A percentile compares a stretch with the other conserved stretches of the same genome.
Conservation (phyloP, 2,888 invertebrate genomes). For the Netelia virgata region DNA sequence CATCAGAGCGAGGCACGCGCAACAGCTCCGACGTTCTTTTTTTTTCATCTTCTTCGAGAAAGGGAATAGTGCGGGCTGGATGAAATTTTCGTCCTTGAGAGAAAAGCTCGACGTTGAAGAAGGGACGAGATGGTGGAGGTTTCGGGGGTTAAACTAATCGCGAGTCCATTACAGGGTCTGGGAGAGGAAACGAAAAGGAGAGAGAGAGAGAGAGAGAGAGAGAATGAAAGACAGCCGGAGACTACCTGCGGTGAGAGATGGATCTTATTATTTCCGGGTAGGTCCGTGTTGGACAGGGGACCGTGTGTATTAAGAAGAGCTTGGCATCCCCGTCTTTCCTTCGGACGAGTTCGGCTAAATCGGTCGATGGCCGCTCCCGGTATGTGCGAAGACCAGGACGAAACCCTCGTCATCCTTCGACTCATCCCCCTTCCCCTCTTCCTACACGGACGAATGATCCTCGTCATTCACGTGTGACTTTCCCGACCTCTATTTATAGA, state of each 20-base stretch:
- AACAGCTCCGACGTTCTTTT: constrained; percentile 17
- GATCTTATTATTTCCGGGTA: constrained; percentile 55
- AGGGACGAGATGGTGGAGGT: constrained; percentile 3
- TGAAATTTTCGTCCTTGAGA: constrained; percentile 36
- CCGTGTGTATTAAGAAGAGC: constrained; percentile 24
- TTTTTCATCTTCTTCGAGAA: constrained; percentile 15
- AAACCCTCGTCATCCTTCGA: constrained; percentile 49
- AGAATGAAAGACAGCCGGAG: not conserved
- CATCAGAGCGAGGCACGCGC: constrained; percentile 46
- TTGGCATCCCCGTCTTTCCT: constrained; percentile 23
- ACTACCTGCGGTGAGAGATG: constrained; percentile 5
- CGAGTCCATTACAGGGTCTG: constrained; percentile 42
- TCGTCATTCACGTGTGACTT: constrained; percentile 38
- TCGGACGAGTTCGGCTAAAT: constrained; percentile 40
- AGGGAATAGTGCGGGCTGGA: constrained; percentile 7
- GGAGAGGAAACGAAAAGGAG: not conserved
- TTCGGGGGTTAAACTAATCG: constrained; percentile 58
- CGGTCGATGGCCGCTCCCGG: constrained; percentile 21
- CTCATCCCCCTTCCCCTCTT: not conserved
- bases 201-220: constrained; percentile 2
- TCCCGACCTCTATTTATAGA: constrained; percentile 15
- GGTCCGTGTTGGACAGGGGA: constrained; percentile 13
- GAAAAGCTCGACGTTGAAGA: constrained; percentile 8
- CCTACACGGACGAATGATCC: constrained; percentile 18
- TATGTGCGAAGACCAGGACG: constrained; percentile 5